These are phyloP conservation scores for Corythoichthys haematopterus DNA, from an alignment of 2,113 vertebrate genomes.

Conservation along the genomic window DNA sequence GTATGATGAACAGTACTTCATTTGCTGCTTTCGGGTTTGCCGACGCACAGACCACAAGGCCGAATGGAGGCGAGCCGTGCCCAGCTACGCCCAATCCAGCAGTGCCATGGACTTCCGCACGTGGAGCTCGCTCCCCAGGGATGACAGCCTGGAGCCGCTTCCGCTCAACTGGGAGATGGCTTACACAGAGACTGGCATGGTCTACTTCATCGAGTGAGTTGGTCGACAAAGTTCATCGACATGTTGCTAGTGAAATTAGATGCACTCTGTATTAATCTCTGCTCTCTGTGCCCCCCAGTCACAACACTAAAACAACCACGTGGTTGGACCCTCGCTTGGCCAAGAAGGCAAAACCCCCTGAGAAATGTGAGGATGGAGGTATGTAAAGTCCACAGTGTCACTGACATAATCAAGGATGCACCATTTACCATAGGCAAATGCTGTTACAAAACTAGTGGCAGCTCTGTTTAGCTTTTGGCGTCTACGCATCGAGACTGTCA, in stretches of 20 bases:
- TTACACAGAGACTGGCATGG: slow-evolving; percentile 94
- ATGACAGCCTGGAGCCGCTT: slow-evolving; percentile 87
- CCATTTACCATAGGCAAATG: not conserved
- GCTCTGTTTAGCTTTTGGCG: not conserved
- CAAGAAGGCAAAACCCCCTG: slow-evolving; percentile 95
- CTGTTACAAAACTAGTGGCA: not conserved
- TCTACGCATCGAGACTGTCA: not conserved
- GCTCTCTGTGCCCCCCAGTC: slow-evolving; percentile 70
- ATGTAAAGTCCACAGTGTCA: slow-evolving; percentile 2
- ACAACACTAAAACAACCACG: slow-evolving; percentile 96
- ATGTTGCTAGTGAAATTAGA: not conserved
- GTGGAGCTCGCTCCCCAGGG: slow-evolving; percentile 80
- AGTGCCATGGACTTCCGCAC: slow-evolving; percentile 87
- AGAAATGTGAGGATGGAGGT: slow-evolving; percentile 98
- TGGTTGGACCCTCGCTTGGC: slow-evolving; percentile 96
- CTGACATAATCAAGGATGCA: not conserved
- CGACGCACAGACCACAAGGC: slow-evolving; percentile 77
- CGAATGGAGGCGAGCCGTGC: slow-evolving; percentile 89
- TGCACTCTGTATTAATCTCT: not conserved
- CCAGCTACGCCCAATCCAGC: slow-evolving; percentile 92
- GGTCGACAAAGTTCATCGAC: not conserved
- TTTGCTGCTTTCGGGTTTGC: slow-evolving; percentile 4
- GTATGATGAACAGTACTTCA: slow-evolving; percentile 18
- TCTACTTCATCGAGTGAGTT: slow-evolving; percentile 99
- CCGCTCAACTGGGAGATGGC: slow-evolving; percentile 98